Base-by-base conservation (phyloP, 1,140 invertebrate genomes). In the Xylocopa sonorina region DNA sequence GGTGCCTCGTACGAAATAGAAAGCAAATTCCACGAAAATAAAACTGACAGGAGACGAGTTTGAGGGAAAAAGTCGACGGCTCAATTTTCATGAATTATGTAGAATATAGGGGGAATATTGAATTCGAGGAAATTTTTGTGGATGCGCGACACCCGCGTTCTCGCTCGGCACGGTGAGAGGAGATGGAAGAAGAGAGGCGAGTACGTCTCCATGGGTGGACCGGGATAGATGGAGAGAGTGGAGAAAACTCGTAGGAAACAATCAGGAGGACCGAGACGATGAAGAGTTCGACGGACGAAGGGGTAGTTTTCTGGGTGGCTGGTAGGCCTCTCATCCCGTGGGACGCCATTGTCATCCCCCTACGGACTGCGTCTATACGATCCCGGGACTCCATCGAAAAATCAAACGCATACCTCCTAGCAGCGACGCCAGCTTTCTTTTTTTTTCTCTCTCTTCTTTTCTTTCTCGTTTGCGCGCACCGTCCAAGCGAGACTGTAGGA, bases 31-130 rank as follows among this genome's bases (percentile, higher is more conserved):
- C 0, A 55, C 6, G 21, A n/a, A 51, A 50, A 38, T 46, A 74
- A 58, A 32, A 48, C 10, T 18, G 2, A 5, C 27, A 43, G 18
- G 21, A 18, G 21, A 24, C 14, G 27, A 18, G 53, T 63, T 64
- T 79, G 48, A 73, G 69, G 83, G 81, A 82, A 87, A 91, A 88
- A 88, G 85, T 82, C 86, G 78, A 74, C 72, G 82, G 88, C 87
- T 90, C 88, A 92, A 91, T 91, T 92, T 91, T 91, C 89, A 92
- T 92, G 89, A 92, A 92, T 91, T 91, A 91, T 91, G 90, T 89
- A 92, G 89, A 88, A 89, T 87, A 88, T 89, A 81, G 88, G 82
- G 88, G 85, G 85, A 80, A 90, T 90, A 92, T 91, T 90, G 90
- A 92, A 91, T 93, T 91, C 83, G 80, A 85, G 84, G 72, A 90